Base-by-base conservation (phyloP, 1,140 invertebrate species). In the Drosophila mojavensis region DNA sequence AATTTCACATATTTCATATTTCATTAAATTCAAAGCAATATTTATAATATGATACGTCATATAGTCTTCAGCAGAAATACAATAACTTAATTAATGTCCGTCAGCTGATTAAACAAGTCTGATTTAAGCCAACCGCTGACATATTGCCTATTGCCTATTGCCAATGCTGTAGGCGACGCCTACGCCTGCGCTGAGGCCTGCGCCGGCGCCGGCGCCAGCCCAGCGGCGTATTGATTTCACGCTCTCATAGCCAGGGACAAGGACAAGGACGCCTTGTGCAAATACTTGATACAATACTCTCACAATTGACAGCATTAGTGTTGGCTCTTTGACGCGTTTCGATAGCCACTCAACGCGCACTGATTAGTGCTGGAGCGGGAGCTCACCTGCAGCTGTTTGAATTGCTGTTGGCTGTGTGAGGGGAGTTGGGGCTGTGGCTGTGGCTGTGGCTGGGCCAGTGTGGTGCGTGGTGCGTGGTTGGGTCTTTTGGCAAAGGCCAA, bases 211-310 rank as follows among this genome's bases (percentile, higher is more conserved):
- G 24, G 56, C 56, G 36, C 43, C 58, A 45, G 60, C 63, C 58
- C 56, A 56, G 48, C 55, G 61, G 78, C 78, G 13, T 53, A 75
- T 61, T 71, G 61, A 66, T 76, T 62, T 50, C 61, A 61, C 64
- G 50, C 33, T 56, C 59, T 75, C 53, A 26, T 43, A 20, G 39
- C 61, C 82, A 88, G 80, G 80, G 80, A 81, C 84, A 89, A 89
- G 84, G 84, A 89, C 84, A 89, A 89, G 84, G 84, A 88, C 84
- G 80, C 67, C 63, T 83, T 88, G 83, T 71, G 73, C 77, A 89
- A 89, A 89, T 73, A 89, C 81, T 80, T 63, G 55, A 77, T 51
- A 51, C 70, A 56, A 65, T 66, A 73, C 69, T 61, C 53, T 53
- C 48, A 36, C 53, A 84, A 84, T 81, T 78, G 83, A 81, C 68